Evolutionary conservation across 1,140 invertebrate species (phyloP).

Genomic region (Diabrotica undecimpunctata): DNA sequence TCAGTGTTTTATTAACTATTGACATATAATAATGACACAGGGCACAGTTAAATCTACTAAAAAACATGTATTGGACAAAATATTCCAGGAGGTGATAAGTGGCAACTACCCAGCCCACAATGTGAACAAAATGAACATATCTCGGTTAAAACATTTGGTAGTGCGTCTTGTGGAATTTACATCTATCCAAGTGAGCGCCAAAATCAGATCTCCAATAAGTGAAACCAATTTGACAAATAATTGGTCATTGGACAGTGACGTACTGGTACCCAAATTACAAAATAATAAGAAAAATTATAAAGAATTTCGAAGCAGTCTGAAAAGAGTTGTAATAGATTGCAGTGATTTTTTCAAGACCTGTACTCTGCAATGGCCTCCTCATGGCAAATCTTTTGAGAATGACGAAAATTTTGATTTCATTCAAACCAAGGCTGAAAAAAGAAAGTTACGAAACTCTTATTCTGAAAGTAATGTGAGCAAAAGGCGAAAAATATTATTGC

Average conservation of each 20-base stretch:
- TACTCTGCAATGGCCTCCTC: conserved; percentile 16
- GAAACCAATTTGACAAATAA: conserved; percentile 25
- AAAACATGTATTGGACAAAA: neutral
- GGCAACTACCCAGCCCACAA: conserved; percentile 30
- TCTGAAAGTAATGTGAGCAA: neutral
- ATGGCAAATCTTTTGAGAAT: neutral
- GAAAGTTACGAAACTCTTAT: neutral
- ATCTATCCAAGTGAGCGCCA: conserved; percentile 10
- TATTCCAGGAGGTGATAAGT: conserved; percentile 22
- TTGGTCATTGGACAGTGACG: conserved; percentile 29
- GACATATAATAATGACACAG: no score
- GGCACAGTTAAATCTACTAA: no score
- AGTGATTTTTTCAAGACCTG: conserved; percentile 29
- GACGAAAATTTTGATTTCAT: conserved; percentile 19
- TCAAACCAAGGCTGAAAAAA: conserved; percentile 9
- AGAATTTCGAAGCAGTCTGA: neutral
- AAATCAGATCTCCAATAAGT: conserved; percentile 17
- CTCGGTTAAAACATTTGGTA: conserved; percentile 29
- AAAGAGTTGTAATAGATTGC: conserved; percentile 21
- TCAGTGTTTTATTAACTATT: no score
- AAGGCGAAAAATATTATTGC: conserved; percentile 8
- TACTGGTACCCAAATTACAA: conserved; percentile 18
- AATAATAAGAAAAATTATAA: neutral
- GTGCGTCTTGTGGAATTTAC: conserved; percentile 28
- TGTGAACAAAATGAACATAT: conserved; percentile 29